Base-by-base conservation (phyloP, 2,113 vertebrate species). In the Labrus mixtus region DNA sequence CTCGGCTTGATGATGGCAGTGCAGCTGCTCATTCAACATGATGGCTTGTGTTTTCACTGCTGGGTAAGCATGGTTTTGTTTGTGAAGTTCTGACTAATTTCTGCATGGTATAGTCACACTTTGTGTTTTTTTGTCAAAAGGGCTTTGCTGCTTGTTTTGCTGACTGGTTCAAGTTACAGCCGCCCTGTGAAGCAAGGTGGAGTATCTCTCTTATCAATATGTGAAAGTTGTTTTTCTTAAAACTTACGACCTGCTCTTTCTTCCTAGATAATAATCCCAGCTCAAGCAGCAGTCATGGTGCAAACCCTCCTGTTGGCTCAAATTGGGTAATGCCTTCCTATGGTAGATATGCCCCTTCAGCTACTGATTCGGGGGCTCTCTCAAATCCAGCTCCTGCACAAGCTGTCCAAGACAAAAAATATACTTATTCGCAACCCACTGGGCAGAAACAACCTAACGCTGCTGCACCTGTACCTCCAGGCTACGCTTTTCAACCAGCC, bases 71-170 rank as follows among this genome's bases (percentile, higher is more conserved):
- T 9, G 7, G 3, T 11, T 33, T 33, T 5, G 4, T 10, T 60
- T n/a, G 0, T 0, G 10, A 8, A 16, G 10, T 10, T 48, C 48
- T 64, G 13, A 1, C 7, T 54, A 1, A 3, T 39, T 57, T 61
- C 6, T 74, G 20, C 19, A 10, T 43, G 41, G 41, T 4, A n/a
- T 45, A 61, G 10, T 41, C 39, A 41, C 39, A 23, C 54, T 20
- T 13, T n/a, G 2, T 9, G 1, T 19, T 51, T 51, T 10, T 51
- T n/a, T 48, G n/a, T 62, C 4, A 1, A 15, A 1, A 85, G 79
- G 20, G 20, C 60, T 33, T 77, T 78, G 55, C 25, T 81, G 19
- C 25, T 85, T 70, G 22, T 80, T 58, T 4, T 79, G n/a, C 45
- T 84, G 58, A 36, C 19, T 55, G 76, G 41, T 3, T 41, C 10